Conservation (phyloP, 2,113 vertebrate genomes). For the Vidua chalybeata region DNA sequence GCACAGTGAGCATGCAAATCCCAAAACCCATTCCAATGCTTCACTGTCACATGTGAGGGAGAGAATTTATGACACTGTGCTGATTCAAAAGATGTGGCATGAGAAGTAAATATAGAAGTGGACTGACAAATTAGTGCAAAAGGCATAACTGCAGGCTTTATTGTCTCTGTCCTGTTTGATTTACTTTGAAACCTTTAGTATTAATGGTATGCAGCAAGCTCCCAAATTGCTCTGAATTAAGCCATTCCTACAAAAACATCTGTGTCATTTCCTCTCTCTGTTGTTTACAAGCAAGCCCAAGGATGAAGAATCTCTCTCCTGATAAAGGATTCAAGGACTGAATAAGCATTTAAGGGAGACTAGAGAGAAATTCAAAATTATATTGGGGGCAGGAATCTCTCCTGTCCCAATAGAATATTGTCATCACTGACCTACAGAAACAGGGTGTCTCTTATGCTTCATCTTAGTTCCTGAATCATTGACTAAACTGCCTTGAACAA, state of each 20-base stretch:
- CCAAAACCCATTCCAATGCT: slow-evolving; percentile 40
- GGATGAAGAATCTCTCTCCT: not conserved
- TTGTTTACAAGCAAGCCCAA: not conserved
- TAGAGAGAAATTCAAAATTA: not conserved
- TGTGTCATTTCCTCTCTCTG: not conserved
- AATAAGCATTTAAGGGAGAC: not conserved
- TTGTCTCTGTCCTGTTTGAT: slow-evolving; percentile 9
- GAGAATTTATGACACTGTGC: slow-evolving; percentile 45
- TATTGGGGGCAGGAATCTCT: not conserved
- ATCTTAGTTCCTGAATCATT: not conserved
- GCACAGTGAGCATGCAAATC: slow-evolving; percentile 42
- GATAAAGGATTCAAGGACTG: not conserved
- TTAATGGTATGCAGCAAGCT: not conserved
- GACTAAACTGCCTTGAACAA: not conserved
- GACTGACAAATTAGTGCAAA: slow-evolving; percentile 23
- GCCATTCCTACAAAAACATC: not conserved
- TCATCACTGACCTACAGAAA: slow-evolving; percentile 16
- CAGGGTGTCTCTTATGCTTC: slow-evolving; percentile 2
- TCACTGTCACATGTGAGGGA: slow-evolving; percentile 44
- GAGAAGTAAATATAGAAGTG: slow-evolving; percentile 38
- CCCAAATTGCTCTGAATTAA: slow-evolving; percentile 6
- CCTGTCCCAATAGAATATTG: not conserved
- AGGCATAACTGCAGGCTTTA: slow-evolving; percentile 38
- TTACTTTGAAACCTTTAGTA: not conserved
- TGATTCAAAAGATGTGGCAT: slow-evolving; percentile 48